Evolutionary conservation across 2,888 invertebrate species (phyloP).

Genomic region (Eristalis arbustorum): DNA sequence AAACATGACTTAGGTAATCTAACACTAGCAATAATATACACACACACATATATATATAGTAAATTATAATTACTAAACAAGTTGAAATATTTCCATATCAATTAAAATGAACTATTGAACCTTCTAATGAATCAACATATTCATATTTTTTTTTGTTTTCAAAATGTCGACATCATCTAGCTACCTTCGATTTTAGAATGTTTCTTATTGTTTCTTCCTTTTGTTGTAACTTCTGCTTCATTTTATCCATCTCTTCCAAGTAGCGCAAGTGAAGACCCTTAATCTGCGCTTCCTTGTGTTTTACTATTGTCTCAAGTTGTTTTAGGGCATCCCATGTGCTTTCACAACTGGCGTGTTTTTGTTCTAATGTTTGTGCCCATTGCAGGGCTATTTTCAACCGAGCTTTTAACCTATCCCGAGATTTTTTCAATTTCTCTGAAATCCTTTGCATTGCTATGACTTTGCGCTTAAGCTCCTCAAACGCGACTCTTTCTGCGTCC

Average conservation of each 20-base stretch:
- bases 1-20: not conserved
- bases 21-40: not conserved
- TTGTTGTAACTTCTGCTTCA: conserved; percentile 77
- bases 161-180: not conserved
- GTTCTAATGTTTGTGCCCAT: conserved; percentile 78
- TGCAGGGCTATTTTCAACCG: conserved; percentile 78
- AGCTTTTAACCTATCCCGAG: conserved; percentile 77
- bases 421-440: conserved; percentile 76
- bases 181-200: conserved; percentile 75
- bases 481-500: conserved; percentile 68
- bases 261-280: conserved; percentile 77
- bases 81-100: not conserved
- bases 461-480: conserved; percentile 72
- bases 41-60: not conserved
- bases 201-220: conserved; percentile 79
- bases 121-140: not conserved
- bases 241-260: conserved; percentile 76
- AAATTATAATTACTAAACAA: not conserved
- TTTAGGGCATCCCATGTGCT: conserved; percentile 78
- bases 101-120: not conserved
- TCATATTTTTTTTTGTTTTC: not conserved
- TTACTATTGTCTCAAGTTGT: conserved; percentile 77
- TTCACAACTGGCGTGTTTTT: conserved; percentile 76
- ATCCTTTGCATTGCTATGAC: conserved; percentile 73
- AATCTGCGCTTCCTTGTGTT: conserved; percentile 79